A percentile compares a stretch with the other conserved stretches of the same genome.
Conservation (phyloP, 2,888 invertebrate species). For the Drosophila mimetica region DNA sequence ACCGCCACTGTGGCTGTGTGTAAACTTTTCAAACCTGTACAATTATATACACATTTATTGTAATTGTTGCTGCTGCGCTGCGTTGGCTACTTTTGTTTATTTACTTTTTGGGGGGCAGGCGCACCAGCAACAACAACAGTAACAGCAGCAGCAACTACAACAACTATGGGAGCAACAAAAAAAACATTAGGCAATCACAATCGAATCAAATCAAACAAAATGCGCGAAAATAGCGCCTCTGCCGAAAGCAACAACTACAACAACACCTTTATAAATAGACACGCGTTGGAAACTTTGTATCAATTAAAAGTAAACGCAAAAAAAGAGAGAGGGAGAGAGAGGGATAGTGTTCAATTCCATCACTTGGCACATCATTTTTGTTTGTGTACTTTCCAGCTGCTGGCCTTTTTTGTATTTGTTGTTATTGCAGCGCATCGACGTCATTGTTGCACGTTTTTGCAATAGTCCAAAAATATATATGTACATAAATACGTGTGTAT, state of each 20-base stretch:
- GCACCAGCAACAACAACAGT: constrained; percentile 43
- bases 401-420: constrained; percentile 23
- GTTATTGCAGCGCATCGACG: constrained; percentile 53
- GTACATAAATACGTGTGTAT: background rate
- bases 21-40: constrained; percentile 66
- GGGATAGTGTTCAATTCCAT: constrained; percentile 46
- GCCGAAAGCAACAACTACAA: constrained; percentile 54
- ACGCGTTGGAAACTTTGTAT: constrained; percentile 70
- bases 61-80: constrained; percentile 64
- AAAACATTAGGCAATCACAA: constrained; percentile 64
- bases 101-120: constrained; percentile 76
- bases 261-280: constrained; percentile 49
- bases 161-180: constrained; percentile 28
- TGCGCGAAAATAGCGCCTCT: constrained; percentile 70
- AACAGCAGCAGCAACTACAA: constrained; percentile 25
- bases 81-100: constrained; percentile 66
- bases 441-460: constrained; percentile 77
- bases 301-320: constrained; percentile 70
- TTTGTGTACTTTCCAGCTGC: constrained; percentile 25
- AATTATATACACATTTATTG: constrained; percentile 70
- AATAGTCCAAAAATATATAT: constrained; percentile 62
- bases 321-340: constrained; percentile 20
- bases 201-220: constrained; percentile 73
- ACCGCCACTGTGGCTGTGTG: constrained; percentile 31
- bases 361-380: constrained; percentile 68